A percentile compares a stretch with the other conserved stretches of the same genome.
phyloP scores from a whole-genome alignment of 2,888 invertebrate genomes.

The Drosophila tanythrix region DNA sequence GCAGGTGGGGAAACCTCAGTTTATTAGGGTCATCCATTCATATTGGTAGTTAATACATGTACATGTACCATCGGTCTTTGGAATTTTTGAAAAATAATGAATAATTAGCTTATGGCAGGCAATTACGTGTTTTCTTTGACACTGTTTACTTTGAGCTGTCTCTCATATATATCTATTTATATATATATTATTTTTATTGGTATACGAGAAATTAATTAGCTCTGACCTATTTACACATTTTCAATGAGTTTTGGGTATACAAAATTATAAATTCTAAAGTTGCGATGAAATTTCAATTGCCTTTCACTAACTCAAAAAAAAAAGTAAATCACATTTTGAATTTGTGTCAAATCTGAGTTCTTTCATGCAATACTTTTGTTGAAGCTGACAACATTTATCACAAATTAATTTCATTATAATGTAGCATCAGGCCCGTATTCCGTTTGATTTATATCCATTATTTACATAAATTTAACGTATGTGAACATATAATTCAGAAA shows the following conservation, averaged over 20 bases:
- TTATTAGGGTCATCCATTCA: too few species aligned
- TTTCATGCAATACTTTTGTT: not conserved
- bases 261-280: not conserved
- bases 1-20: too few species aligned
- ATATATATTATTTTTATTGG: not conserved
- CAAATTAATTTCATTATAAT: not conserved
- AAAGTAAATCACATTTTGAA: not conserved
- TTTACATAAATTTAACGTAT: conserved; percentile 2
- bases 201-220: not conserved
- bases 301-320: not conserved
- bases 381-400: not conserved
- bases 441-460: conserved; percentile 11
- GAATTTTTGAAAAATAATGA: too few species aligned
- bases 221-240: not conserved
- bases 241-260: not conserved
- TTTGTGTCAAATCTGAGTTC: not conserved
- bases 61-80: too few species aligned
- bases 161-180: too few species aligned
- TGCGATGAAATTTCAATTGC: not conserved
- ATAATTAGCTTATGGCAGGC: too few species aligned
- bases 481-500: conserved; percentile 36
- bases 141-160: too few species aligned
- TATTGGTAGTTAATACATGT: too few species aligned
- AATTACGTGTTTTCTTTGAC: too few species aligned
- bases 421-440: not conserved